Conservation (phyloP, 2,797 vertebrate species). For the Sylvia borin region DNA sequence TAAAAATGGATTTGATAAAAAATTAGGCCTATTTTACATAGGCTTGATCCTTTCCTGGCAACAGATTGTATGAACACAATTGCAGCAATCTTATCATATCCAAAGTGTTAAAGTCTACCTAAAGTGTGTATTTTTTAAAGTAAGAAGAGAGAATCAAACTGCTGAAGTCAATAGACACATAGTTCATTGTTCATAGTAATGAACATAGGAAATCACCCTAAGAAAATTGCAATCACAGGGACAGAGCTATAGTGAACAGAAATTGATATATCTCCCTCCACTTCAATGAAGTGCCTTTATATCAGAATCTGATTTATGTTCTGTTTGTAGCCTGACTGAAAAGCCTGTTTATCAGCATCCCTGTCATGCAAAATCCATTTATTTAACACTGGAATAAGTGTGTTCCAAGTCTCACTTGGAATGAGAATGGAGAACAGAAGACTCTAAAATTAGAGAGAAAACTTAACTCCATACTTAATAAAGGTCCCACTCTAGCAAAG, state of each 20-base stretch:
- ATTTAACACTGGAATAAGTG: neutral
- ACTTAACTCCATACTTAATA: neutral
- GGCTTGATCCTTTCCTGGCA: neutral
- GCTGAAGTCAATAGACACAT: neutral
- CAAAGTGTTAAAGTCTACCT: neutral
- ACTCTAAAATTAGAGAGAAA: neutral
- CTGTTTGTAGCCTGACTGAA: neutral
- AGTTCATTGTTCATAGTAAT: neutral
- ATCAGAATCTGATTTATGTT: neutral
- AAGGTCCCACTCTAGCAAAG: neutral
- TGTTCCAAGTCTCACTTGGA: neutral
- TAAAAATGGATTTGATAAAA: neutral
- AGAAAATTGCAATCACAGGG: neutral
- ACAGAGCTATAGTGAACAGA: neutral
- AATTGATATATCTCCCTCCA: neutral
- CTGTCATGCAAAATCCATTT: neutral
- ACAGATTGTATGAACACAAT: neutral
- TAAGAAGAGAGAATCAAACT: neutral
- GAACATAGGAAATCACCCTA: neutral
- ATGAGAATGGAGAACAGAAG: neutral
- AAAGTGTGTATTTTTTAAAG: neutral
- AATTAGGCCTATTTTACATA: neutral
- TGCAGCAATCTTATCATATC: neutral
- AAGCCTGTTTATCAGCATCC: neutral
- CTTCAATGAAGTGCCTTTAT: neutral